Conservation (phyloP, 64 coral and sea anemone species). For the Trachythela sp. region DNA sequence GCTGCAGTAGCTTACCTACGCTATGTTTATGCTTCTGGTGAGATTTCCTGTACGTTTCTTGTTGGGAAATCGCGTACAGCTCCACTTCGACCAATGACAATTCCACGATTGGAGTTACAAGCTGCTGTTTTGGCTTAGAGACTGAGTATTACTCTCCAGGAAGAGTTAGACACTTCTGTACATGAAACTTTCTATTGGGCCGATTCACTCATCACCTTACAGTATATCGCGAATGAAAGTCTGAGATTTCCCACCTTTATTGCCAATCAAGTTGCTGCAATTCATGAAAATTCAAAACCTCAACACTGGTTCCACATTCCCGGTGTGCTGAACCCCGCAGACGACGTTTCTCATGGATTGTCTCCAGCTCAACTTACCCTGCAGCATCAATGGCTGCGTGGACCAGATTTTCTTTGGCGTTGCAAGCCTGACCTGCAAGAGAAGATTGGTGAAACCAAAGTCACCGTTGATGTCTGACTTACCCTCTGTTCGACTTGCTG, state of each 20-base stretch:
- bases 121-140: constrained; percentile 25
- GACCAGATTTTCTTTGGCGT: constrained; percentile 22
- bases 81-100: not conserved
- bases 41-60: not conserved
- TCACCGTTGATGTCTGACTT: constrained; percentile 25
- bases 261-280: constrained; percentile 29
- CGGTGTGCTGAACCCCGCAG: constrained; percentile 21
- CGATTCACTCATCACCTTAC: constrained; percentile 9
- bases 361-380: not conserved
- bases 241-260: constrained; percentile 1
- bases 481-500: not conserved
- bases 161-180: not conserved
- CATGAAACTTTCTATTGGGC: not conserved
- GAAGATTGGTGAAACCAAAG: constrained; percentile 41
- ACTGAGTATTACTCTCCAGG: not conserved
- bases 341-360: constrained; percentile 18
- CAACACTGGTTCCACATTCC: constrained; percentile 20
- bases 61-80: not conserved
- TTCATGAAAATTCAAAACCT: constrained; percentile 4
- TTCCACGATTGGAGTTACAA: constrained; percentile 31
- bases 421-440: no score
- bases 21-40: not conserved
- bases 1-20: not conserved
- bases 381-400: not conserved
- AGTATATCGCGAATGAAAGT: not conserved